Conservation (phyloP, 2,888 invertebrate genomes). For the Cerastoderma edule region DNA sequence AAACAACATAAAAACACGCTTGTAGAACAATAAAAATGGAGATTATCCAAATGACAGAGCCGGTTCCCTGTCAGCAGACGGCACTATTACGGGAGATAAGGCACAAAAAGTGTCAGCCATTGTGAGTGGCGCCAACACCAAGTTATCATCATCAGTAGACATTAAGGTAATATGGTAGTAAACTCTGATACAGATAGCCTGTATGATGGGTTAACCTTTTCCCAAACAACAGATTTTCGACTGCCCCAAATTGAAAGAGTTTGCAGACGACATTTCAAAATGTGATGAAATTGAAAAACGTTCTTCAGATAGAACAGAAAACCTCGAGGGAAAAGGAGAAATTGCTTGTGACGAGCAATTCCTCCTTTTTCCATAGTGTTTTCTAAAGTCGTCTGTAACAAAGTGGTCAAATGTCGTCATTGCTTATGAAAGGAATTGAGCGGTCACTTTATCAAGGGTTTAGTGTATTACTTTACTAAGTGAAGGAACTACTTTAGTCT, state of each 20-base stretch:
- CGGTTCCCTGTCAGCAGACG: conserved; percentile 18
- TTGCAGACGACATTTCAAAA: too few species aligned
- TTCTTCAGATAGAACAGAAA: neutral
- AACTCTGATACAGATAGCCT: conserved; percentile 5
- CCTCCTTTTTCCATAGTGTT: too few species aligned
- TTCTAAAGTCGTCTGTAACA: too few species aligned
- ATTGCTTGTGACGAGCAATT: neutral
- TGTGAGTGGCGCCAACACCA: conserved; percentile 8
- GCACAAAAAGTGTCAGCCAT: conserved; percentile 20
- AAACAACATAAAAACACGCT: conserved; percentile 49
- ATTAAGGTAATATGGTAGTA: conserved; percentile 13
- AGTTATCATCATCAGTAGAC: conserved; percentile 10
- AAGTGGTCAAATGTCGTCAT: too few species aligned
- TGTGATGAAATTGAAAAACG: too few species aligned
- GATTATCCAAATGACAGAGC: conserved; percentile 51
- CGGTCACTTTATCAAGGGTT: too few species aligned
- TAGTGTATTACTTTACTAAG: too few species aligned
- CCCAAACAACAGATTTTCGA: neutral
- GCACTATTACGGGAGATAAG: conserved; percentile 19
- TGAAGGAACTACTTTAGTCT: too few species aligned
- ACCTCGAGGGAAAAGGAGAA: conserved; percentile 7
- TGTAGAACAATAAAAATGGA: conserved; percentile 55
- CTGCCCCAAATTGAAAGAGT: too few species aligned
- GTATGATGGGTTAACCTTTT: neutral
- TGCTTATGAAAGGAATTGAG: too few species aligned